Conservation (phyloP, 2,888 invertebrate genomes). For the Agonopterix subpropinquella region DNA sequence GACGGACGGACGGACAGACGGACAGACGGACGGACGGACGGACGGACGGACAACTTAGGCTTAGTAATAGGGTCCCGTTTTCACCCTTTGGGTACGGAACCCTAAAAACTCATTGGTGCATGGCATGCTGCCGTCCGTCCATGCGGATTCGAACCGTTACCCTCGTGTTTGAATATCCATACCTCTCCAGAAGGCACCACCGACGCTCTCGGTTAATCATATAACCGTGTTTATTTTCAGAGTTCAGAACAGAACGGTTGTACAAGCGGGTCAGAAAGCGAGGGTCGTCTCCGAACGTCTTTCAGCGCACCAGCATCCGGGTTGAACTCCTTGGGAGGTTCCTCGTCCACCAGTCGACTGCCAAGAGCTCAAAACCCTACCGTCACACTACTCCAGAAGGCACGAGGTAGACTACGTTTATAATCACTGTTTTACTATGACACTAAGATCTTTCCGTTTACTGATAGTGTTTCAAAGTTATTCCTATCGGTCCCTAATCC, state of each 20-base stretch:
- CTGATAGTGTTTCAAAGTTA: no score
- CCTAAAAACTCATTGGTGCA: no score
- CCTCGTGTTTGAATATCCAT: no score
- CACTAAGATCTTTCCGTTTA: no score
- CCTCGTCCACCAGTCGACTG: slow-evolving; percentile 73
- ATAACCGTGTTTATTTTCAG: slow-evolving; percentile 26
- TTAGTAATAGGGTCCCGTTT: no score
- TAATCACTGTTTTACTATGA: neutral
- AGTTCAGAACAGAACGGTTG: slow-evolving; percentile 61
- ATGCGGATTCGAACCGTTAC: neutral
- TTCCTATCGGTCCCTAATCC: no score
- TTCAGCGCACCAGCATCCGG: slow-evolving; percentile 81
- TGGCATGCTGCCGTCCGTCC: no score
- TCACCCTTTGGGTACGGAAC: no score
- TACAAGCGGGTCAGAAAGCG: slow-evolving; percentile 63
- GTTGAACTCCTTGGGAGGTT: slow-evolving; percentile 51
- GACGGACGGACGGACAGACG: no score
- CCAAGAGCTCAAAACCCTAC: slow-evolving; percentile 91
- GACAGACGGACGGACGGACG: no score
- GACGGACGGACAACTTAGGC: no score
- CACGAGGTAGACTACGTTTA: slow-evolving; percentile 81
- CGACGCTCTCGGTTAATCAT: neutral
- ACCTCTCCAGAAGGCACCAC: no score
- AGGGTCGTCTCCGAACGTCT: slow-evolving; percentile 68
- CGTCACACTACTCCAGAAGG: slow-evolving; percentile 90